Evolutionary conservation across 2,888 invertebrate species (phyloP), one percentile per base, ranked within the genome.

Genomic region (Pardosa pseudoannulata): DNA sequence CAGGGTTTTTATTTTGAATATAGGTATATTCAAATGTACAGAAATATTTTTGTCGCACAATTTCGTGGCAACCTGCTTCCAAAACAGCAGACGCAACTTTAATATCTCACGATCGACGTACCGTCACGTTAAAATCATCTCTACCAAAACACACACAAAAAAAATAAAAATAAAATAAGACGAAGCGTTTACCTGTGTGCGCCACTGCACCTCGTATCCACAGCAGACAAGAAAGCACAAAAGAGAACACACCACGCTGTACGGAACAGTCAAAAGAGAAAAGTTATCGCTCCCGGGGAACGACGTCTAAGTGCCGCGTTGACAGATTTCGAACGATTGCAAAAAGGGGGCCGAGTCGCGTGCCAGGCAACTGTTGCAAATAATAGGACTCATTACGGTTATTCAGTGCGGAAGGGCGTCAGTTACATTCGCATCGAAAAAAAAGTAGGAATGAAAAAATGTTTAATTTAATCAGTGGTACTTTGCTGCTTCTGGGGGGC

Each of bases 401-500:
- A 56, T 56, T 56, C 23, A 56, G 56, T 56, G 56, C 56, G 56
- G 56, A 56, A 56, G 56, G 56, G 56, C 56, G 56, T 56, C 56
- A 56, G 23, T 56, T 56, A 56, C n/a, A n/a, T 56, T 56, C 11
- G 16, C 19, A 23, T 16, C 41, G 16, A 46, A 46, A 46, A 46
- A 46, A 46, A 16, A 46, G 16, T 16, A 16, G 5, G 13, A 23
- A 46, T n/a, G n/a, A 46, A 46, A 23, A 56, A 56, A 56, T 56
- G 56, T 56, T 56, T 56, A 56, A 56, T 56, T 56, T 56, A 56
- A 56, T 56, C 56, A 56, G 56, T 2, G 23, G 56, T 56, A 23
- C 23, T 56, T 23, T 2, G 56, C 11, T 2, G 56, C 11, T 56
- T 56, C 23, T 23, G 1, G 11, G 16, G 5, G 56, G 56, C 5